Base-by-base conservation (phyloP, 2,888 invertebrate species). In the Synanthedon myopaeformis region DNA sequence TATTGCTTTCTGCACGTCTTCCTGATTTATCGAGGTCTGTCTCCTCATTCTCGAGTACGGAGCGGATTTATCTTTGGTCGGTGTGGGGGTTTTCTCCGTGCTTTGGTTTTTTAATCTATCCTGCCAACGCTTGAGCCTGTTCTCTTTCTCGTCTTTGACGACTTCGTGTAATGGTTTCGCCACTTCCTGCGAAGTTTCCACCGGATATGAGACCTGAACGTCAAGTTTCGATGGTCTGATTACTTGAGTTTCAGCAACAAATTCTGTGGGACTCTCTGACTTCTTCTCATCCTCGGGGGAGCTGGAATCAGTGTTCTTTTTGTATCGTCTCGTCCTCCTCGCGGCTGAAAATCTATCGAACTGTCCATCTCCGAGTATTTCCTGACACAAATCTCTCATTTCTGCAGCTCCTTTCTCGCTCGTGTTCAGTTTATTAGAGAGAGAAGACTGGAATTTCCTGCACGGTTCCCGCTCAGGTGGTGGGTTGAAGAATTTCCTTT, bases 311-410 rank as follows among this genome's bases (percentile, higher is more conserved):
- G 90, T 86, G 51, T 88, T 89, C 41, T 91, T 84, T 65, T 94
- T 94, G 65, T 95, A 95, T 49, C 96, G 87, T 56, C 96, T 89
- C 0, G 96, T 96, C 61, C 95, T 88, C 61, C 96, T 89, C 0
- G 94, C 91, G 3, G 94, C 91, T 0, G 96, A 94, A 68, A 93
- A 94, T 61, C 96, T 89, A 70, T 96, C 95, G 60, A 96, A 96
- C 63, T 94, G 93, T 2, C 94, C 94, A 67, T 92, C 92, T 0
- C 93, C 93, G 49, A 93, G 76, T 12, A 88, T 83, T 60, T 91
- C 91, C 62, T 84, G 86, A 57, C 84, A 83, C 5, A 85, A 61
- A 53, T 86, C 86, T 56, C 74, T 80, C 81, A 83, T 83, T 67
- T 85, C 87, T 0, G 74, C 61, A 0, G 77, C 64, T 6, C 78